phyloP scores from a whole-genome alignment of 2,113 vertebrate species.

The Apus apus region DNA sequence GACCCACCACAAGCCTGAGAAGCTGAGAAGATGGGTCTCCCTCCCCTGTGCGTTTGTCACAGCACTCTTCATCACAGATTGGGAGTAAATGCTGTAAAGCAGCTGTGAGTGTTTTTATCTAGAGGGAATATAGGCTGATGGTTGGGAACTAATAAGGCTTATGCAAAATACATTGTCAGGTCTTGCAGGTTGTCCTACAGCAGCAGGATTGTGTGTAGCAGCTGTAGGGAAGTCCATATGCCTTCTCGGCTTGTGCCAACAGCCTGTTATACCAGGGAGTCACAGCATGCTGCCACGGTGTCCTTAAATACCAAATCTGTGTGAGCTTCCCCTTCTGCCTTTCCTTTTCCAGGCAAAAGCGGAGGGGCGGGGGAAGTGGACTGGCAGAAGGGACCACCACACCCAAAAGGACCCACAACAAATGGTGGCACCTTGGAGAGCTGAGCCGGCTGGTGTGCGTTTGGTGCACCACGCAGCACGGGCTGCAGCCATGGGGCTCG shows the following conservation, averaged over 20 bases:
- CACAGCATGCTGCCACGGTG: not conserved
- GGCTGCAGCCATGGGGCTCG: not conserved
- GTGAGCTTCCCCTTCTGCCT: not conserved
- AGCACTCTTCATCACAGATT: not conserved
- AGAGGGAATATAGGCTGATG: not conserved
- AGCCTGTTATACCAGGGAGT: not conserved
- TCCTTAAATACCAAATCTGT: not conserved
- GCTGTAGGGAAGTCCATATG: not conserved
- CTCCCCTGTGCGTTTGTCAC: rapidly evolving
- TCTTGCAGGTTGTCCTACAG: not conserved
- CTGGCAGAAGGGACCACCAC: rapidly evolving
- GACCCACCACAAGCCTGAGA: not conserved
- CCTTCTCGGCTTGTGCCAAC: not conserved
- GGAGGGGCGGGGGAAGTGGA: not conserved
- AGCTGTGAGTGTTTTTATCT: not conserved
- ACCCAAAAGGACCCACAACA: not conserved
- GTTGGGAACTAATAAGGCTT: not conserved
- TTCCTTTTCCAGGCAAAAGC: not conserved
- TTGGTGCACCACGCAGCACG: rapidly evolving
- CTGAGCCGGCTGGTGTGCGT: rapidly evolving
- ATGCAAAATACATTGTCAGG: not conserved
- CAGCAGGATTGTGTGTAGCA: not conserved
- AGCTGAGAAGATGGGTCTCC: not conserved
- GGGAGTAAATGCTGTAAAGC: not conserved
- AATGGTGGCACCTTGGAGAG: not conserved